These are phyloP conservation scores for Hassar affinis DNA, from an alignment of 2,113 vertebrate species.

Conservation along the genomic window DNA sequence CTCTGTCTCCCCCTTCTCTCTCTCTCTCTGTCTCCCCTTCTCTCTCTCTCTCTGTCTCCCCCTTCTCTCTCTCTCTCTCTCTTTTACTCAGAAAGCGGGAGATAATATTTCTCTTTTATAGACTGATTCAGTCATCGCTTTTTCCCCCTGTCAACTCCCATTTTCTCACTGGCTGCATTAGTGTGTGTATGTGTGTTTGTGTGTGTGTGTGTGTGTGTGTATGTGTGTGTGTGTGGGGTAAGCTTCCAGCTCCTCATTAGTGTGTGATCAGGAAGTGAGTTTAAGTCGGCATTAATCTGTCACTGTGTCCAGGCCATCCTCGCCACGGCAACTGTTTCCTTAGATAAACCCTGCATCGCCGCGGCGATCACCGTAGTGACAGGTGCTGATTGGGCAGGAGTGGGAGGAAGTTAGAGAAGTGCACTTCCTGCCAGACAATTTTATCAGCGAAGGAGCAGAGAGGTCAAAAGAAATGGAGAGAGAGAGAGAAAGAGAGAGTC, in stretches of 20 bases:
- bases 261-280: constrained; percentile 96
- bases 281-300: constrained; percentile 95
- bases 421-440: constrained; percentile 73
- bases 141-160: constrained; percentile 21
- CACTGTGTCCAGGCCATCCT: constrained; percentile 92
- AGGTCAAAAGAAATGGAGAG: constrained; percentile 47
- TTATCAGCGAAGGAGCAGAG: constrained; percentile 71
- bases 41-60: no score
- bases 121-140: constrained; percentile 31
- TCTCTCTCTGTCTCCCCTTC: no score
- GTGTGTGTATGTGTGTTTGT: constrained; percentile 29
- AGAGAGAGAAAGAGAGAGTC: constrained; percentile 23
- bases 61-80: no score
- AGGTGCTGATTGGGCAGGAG: constrained; percentile 90
- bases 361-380: constrained; percentile 72
- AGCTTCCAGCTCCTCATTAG: constrained; percentile 94
- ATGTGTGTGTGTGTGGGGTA: not conserved
- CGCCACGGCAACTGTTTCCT: constrained; percentile 95
- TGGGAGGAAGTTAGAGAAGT: constrained; percentile 79
- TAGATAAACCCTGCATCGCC: constrained; percentile 86
- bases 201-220: constrained; percentile 20
- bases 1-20: no score
- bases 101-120: constrained; percentile 25
- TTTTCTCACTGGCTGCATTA: constrained; percentile 1
- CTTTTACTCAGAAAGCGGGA: not conserved